Percentiles rank a stretch among this genome's conserved stretches.
These are phyloP conservation scores for Origma solitaria DNA, from an alignment of 2,113 vertebrate species.

Conservation along the genomic window DNA sequence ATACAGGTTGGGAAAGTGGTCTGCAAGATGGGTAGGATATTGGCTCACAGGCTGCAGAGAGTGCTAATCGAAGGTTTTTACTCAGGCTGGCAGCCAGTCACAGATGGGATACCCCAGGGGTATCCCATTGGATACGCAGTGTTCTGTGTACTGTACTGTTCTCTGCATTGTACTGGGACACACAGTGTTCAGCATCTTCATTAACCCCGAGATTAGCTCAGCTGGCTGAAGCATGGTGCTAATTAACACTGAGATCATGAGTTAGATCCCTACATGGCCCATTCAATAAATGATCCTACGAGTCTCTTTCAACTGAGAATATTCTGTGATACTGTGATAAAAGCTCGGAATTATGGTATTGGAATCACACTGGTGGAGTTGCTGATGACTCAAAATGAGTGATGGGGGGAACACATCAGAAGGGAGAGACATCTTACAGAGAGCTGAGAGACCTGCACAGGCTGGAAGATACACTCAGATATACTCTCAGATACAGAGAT, in stretches of 20 bases:
- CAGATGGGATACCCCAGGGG: neutral
- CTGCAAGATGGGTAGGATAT: neutral
- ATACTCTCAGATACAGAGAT: too few relatives aligned
- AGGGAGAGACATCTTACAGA: neutral
- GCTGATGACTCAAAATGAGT: neutral
- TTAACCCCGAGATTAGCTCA: neutral
- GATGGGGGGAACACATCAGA: fast-evolving
- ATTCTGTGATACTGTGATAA: neutral
- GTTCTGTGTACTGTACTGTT: too few relatives aligned
- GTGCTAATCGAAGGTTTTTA: neutral
- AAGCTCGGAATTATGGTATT: neutral
- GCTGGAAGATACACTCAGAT: too few relatives aligned
- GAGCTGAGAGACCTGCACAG: neutral
- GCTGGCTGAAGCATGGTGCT: neutral
- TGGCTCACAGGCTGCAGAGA: neutral
- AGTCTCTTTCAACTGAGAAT: neutral
- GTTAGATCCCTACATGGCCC: neutral
- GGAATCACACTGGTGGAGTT: neutral
- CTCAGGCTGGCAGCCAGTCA: neutral
- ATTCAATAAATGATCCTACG: neutral
- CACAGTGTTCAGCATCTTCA: neutral
- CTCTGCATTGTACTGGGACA: too few relatives aligned
- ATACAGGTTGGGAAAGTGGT: neutral
- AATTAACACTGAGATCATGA: neutral
- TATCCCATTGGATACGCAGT: too few relatives aligned